Base-by-base conservation (phyloP, 1,140 invertebrate genomes). In the Augochlora pura region DNA sequence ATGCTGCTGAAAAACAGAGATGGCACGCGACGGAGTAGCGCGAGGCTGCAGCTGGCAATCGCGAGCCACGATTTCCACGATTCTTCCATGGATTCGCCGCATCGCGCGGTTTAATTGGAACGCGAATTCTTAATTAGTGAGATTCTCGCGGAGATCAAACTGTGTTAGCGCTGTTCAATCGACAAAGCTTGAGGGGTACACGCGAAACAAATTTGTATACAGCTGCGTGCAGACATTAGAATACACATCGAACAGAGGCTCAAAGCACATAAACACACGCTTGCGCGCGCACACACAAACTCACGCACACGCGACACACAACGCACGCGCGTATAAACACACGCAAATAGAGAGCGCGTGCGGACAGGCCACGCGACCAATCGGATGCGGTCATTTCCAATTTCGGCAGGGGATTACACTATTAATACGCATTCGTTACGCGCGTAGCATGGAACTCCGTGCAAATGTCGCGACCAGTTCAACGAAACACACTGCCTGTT, bases 401-500 rank as follows among this genome's bases (percentile, higher is more conserved):
- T 70, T 64, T 70, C 79, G 25, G 54, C 32, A 32, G 9, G 46
- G 42, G 79, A 70, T 70, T 74, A 77, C 10, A 46, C 60, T 63
- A 59, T 79, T 74, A 79, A 79, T 79, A 79, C 70, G 69, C 52
- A 74, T 62, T 79, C 69, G 77, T 67, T 49, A 49, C 64, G 54
- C 49, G 52, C 39, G 27, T 16, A 21, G 46, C 52, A 42, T 74
- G 67, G 59, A 60, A 81, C 52, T 62, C 54, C 57, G 75, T 54
- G 59, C 59, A 80, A 74, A 72, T 42, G 60, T 46, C 63, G 52
- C 39, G 52, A 74, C 64, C 23, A 78, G 46, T 60, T 59, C 52
- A 23, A 8, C 69, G 76, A 72, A 60, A 59, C 81, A 82, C 77
- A 74, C 77, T 57, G 70, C 57, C 59, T 85, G 68, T 76, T 73